Conservation (phyloP, 2,888 invertebrate genomes). For the Dilophus febrilis region DNA sequence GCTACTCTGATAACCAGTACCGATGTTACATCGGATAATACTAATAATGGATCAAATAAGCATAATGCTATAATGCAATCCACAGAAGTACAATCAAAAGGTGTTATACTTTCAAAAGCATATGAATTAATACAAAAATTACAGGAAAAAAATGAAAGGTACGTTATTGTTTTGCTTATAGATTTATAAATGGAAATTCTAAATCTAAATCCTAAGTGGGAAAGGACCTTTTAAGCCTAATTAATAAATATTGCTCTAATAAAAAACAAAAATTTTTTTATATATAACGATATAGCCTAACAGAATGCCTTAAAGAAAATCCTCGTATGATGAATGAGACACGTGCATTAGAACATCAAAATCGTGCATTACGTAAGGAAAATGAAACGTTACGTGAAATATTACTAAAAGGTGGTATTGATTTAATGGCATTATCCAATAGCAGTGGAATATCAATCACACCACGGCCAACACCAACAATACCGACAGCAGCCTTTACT, state of each 20-base stretch:
- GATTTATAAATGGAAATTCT: too few relatives aligned
- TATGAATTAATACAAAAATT: conserved; percentile 86
- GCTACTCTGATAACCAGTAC: conserved; percentile 71
- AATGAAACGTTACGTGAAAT: conserved; percentile 18
- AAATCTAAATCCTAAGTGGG: background rate
- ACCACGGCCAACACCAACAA: too few relatives aligned
- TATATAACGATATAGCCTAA: conserved; percentile 16
- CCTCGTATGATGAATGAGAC: conserved; percentile 6
- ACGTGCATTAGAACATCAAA: conserved; percentile 13
- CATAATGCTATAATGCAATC: conserved; percentile 36
- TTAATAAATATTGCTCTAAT: too few relatives aligned
- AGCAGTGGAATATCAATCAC: too few relatives aligned
- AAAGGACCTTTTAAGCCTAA: too few relatives aligned
- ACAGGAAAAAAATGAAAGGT: conserved; percentile 57
- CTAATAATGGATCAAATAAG: conserved; percentile 8
- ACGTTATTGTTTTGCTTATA: conserved; percentile 32
- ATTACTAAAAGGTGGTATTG: too few relatives aligned
- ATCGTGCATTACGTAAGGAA: conserved; percentile 19
- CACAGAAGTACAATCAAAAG: conserved; percentile 64
- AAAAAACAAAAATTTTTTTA: background rate
- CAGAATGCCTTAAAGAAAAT: conserved; percentile 19
- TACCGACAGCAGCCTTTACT: too few relatives aligned
- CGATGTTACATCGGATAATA: background rate
- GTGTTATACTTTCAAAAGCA: conserved; percentile 86
- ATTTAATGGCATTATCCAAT: too few relatives aligned